Conservation (phyloP, 1,140 invertebrate genomes). For the Frieseomelitta varia region DNA sequence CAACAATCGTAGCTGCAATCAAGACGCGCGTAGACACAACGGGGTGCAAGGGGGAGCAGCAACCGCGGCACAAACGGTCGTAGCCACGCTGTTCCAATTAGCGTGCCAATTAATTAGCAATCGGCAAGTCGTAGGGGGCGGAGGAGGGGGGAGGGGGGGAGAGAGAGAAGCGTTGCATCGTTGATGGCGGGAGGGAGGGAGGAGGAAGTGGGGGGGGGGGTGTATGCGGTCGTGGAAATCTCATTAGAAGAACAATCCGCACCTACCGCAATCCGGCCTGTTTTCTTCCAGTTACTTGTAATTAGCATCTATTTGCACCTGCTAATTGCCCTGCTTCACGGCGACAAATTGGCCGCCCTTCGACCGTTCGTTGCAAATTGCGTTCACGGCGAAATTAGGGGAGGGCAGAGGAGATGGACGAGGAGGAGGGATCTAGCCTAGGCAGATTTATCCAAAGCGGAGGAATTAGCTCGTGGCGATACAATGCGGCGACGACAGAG, state of each 20-base stretch:
- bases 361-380: constrained; percentile 12
- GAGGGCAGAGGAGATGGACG: too few relatives aligned
- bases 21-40: constrained; percentile 2
- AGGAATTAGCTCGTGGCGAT: neutral
- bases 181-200: too few relatives aligned
- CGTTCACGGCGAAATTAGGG: neutral
- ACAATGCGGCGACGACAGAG: too few relatives aligned
- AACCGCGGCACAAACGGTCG: neutral
- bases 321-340: constrained; percentile 39
- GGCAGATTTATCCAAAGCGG: neutral
- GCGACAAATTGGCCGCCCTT: neutral
- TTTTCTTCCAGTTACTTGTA: constrained; percentile 62
- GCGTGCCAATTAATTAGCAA: constrained; percentile 51
- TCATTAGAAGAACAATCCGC: constrained; percentile 65
- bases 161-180: too few relatives aligned
- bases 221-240: constrained; percentile 52
- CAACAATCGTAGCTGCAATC: constrained; percentile 18
- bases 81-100: constrained; percentile 39
- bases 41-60: too few relatives aligned
- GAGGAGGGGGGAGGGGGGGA: too few relatives aligned
- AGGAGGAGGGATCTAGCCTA: too few relatives aligned
- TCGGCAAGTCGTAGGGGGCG: constrained; percentile 10
- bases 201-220: neutral
- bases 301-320: constrained; percentile 56
- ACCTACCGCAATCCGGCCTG: neutral